Evolutionary conservation across 2,797 vertebrate genomes (phyloP).

Genomic region (Ataeniobius toweri): DNA sequence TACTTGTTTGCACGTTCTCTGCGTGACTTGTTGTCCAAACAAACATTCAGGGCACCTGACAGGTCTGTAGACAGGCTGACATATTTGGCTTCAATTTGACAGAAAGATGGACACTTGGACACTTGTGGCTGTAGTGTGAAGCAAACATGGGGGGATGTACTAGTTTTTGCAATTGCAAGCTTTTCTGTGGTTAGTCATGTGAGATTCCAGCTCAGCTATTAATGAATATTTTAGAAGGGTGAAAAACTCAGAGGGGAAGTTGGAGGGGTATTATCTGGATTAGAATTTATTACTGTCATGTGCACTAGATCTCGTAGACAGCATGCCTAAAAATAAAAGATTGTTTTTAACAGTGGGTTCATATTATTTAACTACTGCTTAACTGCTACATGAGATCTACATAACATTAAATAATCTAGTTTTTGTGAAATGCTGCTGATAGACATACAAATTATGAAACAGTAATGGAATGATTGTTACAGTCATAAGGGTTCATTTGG

Average conservation of each 20-base stretch:
- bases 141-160: constrained; percentile 6
- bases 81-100: constrained; percentile 5
- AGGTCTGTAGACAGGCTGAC: background rate
- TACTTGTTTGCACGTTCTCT: background rate
- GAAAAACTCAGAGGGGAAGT: constrained; percentile 13
- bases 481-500: background rate
- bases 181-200: constrained; percentile 2
- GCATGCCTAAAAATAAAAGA: background rate
- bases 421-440: background rate
- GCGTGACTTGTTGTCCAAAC: background rate
- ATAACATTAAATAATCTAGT: background rate
- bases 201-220: constrained; percentile 36
- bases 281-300: constrained; percentile 8
- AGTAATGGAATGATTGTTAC: background rate
- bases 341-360: background rate
- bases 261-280: constrained; percentile 13
- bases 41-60: constrained; percentile 10
- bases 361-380: background rate
- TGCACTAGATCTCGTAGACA: background rate
- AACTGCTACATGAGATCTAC: background rate
- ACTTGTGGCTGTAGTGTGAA: background rate
- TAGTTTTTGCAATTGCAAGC: constrained; percentile 19
- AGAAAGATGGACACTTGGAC: background rate
- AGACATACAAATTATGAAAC: background rate
- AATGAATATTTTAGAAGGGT: constrained; percentile 60